A percentile compares a stretch with the other conserved stretches of the same genome.
These are phyloP conservation scores for Enteromius afrohamiltoni DNA, from an alignment of 2,797 vertebrate genomes.

Conservation along the genomic window DNA sequence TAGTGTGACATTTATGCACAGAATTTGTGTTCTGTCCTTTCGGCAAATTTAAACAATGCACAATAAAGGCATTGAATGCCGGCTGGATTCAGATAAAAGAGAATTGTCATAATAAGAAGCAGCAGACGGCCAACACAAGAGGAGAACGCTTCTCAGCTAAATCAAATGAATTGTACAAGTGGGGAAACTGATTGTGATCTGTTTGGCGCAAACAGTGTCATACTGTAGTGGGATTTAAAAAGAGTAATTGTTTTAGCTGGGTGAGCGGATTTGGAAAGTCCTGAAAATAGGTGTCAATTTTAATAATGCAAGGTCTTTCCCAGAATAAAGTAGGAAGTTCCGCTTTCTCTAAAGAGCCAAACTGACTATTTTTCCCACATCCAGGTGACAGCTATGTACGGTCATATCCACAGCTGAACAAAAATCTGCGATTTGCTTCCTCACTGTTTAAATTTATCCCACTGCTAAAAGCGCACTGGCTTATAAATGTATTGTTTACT, in stretches of 20 bases:
- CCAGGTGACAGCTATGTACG: constrained; percentile 20
- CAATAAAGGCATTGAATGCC: constrained; percentile 84
- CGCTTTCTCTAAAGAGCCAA: constrained; percentile 62
- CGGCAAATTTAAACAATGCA: constrained; percentile 80
- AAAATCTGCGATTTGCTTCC: constrained; percentile 26
- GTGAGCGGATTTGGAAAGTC: constrained; percentile 81
- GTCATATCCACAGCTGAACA: constrained; percentile 26
- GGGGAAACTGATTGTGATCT: constrained; percentile 88
- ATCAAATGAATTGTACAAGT: constrained; percentile 88
- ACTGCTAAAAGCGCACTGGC: neutral
- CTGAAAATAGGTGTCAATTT: constrained; percentile 84
- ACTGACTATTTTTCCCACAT: constrained; percentile 54
- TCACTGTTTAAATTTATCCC: neutral
- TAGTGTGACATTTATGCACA: constrained; percentile 69
- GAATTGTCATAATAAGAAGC: constrained; percentile 86
- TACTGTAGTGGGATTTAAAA: constrained; percentile 84
- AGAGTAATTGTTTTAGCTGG: constrained; percentile 82
- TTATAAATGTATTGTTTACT: constrained; percentile 14
- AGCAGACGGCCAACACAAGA: constrained; percentile 86
- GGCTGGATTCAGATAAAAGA: constrained; percentile 91
- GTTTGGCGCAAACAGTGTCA: constrained; percentile 82
- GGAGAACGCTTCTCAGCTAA: constrained; percentile 86
- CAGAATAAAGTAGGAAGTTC: constrained; percentile 81
- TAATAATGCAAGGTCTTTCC: constrained; percentile 80
- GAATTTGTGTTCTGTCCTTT: constrained; percentile 71